A percentile compares a stretch with the other conserved stretches of the same genome.
phyloP scores from a whole-genome alignment of 2,797 vertebrate genomes.

The Lepilemur septentrionalis region DNA sequence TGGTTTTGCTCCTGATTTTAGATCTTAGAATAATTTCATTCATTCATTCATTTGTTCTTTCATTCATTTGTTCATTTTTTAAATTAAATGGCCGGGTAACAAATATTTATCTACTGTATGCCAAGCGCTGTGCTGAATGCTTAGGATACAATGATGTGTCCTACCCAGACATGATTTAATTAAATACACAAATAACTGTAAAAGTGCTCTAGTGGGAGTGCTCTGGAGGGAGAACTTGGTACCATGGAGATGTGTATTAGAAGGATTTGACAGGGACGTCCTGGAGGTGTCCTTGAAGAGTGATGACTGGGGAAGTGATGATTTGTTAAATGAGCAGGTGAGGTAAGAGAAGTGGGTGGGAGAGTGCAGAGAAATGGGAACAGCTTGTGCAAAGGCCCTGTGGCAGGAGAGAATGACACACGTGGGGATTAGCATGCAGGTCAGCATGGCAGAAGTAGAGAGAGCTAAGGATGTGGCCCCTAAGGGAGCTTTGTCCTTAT shows the following conservation, averaged over 20 bases:
- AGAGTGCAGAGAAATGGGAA: not conserved
- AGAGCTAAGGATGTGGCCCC: not conserved
- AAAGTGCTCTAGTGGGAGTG: not conserved
- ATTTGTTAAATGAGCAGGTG: not conserved
- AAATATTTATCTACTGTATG: not conserved
- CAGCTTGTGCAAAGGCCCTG: not conserved
- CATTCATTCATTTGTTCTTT: not conserved
- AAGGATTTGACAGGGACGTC: not conserved
- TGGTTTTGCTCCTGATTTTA: not conserved
- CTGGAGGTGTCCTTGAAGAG: not conserved
- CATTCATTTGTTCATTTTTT: not conserved
- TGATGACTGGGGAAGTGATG: not conserved
- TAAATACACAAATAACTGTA: not conserved
- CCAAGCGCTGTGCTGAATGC: not conserved
- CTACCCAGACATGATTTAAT: not conserved
- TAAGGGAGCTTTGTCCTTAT: not conserved
- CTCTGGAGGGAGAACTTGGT: not conserved
- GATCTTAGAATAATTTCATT: not conserved
- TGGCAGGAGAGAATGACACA: not conserved
- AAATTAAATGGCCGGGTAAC: not conserved
- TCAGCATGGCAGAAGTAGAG: not conserved
- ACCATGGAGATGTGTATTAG: rapidly evolving
- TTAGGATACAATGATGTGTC: not conserved
- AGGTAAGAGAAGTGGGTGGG: not conserved
- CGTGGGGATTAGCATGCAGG: not conserved